Evolutionary conservation across 2,888 invertebrate genomes (phyloP).

Genomic region (Diarsia dahlii): DNA sequence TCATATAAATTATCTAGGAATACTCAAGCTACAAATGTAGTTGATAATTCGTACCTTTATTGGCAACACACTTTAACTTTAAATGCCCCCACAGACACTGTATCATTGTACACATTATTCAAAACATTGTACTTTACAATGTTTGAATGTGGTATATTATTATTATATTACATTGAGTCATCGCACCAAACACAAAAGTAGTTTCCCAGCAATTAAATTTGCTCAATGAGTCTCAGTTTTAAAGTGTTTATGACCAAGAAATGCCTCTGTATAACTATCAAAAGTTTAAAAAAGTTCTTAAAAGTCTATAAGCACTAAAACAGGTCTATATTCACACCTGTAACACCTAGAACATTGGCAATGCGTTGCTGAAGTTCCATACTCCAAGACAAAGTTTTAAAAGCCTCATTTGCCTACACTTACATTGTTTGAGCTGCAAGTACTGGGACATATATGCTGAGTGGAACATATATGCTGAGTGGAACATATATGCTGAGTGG

Average conservation of each 20-base stretch:
- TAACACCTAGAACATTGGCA: conserved; percentile 13
- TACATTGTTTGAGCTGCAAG: conserved; percentile 23
- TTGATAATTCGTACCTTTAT: no score
- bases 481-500: neutral
- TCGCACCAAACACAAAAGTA: neutral
- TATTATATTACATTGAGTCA: neutral
- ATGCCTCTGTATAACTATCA: neutral
- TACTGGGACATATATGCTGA: conserved; percentile 2
- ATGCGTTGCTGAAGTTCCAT: neutral
- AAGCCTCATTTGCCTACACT: conserved; percentile 49
- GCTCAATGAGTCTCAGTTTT: neutral
- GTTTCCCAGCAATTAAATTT: neutral
- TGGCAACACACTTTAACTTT: no score
- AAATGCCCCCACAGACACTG: no score
- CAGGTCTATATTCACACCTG: conserved; percentile 24
- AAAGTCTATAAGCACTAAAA: neutral
- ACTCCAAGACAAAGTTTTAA: conserved; percentile 40
- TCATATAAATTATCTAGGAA: neutral
- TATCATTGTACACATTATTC: no score
- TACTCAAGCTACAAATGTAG: no score
- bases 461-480: neutral
- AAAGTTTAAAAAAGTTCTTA: neutral
- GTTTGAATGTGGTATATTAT: no score
- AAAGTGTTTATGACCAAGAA: no score
- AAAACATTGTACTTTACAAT: no score